Evolutionary conservation across 2,113 vertebrate species (phyloP).

Genomic region (Ifrita kowaldi): DNA sequence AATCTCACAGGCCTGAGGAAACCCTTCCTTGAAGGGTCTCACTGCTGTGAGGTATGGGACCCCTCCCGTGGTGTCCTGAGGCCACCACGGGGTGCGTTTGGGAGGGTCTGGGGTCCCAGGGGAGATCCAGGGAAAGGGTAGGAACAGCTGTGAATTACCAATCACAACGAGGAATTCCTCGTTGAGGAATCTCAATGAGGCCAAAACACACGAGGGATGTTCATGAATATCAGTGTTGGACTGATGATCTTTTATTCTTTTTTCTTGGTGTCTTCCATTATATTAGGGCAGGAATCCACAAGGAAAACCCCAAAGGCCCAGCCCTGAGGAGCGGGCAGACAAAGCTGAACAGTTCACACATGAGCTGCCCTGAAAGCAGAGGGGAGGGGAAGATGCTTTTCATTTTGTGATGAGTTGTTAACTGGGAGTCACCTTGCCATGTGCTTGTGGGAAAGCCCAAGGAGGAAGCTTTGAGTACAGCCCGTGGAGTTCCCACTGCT

Average conservation of each 20-base stretch:
- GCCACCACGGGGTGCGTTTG: background rate
- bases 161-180: too few species aligned
- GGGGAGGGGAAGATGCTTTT: background rate
- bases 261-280: background rate
- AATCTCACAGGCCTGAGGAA: background rate
- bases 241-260: background rate
- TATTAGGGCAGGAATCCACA: background rate
- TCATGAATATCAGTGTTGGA: background rate
- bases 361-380: background rate
- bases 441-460: constrained; percentile 26
- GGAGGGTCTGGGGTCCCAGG: background rate
- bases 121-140: background rate
- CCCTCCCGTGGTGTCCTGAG: background rate
- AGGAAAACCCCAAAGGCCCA: background rate
- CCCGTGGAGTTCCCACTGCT: background rate
- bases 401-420: constrained; percentile 23
- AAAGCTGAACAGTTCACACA: background rate
- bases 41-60: background rate
- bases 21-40: background rate
- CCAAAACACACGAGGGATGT: fast-evolving
- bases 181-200: background rate
- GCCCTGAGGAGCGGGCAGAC: background rate
- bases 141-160: background rate
- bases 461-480: background rate
- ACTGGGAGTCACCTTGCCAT: background rate